Percentiles rank a stretch among this genome's conserved stretches.
phyloP scores from a whole-genome alignment of 2,113 vertebrate species.

The Oreotrochilus melanogaster region DNA sequence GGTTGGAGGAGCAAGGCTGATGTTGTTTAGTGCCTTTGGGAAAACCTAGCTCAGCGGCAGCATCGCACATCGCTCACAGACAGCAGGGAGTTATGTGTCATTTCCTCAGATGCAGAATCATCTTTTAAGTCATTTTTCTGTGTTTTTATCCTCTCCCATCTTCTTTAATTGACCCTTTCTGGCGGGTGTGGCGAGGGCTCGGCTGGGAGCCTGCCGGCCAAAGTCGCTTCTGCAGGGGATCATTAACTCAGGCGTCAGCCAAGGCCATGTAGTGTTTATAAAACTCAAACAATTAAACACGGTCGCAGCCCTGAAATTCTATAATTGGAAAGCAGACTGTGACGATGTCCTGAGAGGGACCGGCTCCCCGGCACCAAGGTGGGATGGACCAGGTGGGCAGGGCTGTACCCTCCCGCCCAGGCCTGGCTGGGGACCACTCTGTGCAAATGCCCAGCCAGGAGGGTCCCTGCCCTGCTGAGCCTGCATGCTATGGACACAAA shows the following conservation, averaged over 20 bases:
- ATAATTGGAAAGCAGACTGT: constrained; percentile 60
- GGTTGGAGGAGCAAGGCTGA: neutral
- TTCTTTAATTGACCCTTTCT: constrained; percentile 43
- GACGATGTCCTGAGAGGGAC: neutral
- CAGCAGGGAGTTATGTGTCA: neutral
- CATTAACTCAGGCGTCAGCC: constrained; percentile 66
- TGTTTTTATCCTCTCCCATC: neutral
- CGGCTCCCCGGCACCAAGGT: neutral
- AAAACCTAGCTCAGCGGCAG: neutral
- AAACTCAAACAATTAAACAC: constrained; percentile 58
- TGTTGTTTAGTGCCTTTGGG: neutral
- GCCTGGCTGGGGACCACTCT: accelerated
- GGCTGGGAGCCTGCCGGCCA: constrained; percentile 1
- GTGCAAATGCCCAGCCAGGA: neutral
- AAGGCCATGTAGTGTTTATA: constrained; percentile 55
- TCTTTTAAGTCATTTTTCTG: constrained; percentile 35
- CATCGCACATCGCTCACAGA: neutral
- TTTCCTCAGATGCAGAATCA: constrained; percentile 38
- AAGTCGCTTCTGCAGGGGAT: constrained; percentile 66
- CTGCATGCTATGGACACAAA: accelerated
- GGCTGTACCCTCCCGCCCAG: neutral
- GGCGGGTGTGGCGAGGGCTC: neutral
- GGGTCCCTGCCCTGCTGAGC: neutral
- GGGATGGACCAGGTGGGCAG: neutral
- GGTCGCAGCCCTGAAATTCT: constrained; percentile 37